phyloP scores from a whole-genome alignment of 1,140 invertebrate species.

The Chelonus insularis region DNA sequence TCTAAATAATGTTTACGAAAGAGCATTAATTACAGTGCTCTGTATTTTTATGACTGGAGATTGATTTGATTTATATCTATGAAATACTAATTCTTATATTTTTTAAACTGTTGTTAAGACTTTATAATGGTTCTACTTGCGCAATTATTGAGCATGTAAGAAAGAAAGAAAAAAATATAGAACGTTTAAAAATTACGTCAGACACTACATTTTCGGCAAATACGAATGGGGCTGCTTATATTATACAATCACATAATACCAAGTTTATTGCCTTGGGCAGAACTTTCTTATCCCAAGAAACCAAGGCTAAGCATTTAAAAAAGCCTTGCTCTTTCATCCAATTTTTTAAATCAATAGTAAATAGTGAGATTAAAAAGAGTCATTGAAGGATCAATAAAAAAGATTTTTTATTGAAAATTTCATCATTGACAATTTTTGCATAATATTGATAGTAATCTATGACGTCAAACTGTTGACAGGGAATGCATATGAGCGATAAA shows the following conservation, averaged over 20 bases:
- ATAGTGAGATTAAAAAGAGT: neutral
- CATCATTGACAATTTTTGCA: too few relatives aligned
- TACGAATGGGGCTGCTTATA: neutral
- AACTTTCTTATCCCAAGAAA: slow-evolving; percentile 21
- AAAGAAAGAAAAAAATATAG: slow-evolving; percentile 3
- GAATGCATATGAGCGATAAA: slow-evolving; percentile 4
- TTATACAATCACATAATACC: neutral
- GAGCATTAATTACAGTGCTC: too few relatives aligned
- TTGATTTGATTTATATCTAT: neutral
- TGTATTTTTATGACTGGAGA: too few relatives aligned
- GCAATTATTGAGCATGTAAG: neutral
- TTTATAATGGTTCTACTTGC: neutral
- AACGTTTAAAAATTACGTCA: slow-evolving; percentile 1
- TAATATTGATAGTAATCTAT: neutral
- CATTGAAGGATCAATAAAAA: too few relatives aligned
- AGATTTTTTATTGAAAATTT: too few relatives aligned
- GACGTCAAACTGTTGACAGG: slow-evolving; percentile 28
- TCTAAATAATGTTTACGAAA: too few relatives aligned
- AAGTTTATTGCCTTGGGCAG: slow-evolving; percentile 23
- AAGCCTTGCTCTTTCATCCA: neutral
- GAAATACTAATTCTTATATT: neutral
- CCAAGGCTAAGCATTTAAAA: neutral
- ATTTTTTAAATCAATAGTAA: neutral
- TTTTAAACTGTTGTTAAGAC: neutral
- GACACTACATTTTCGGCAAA: neutral